Conservation (phyloP, 2,797 vertebrate species). For the Notoglanidium macrostoma region DNA sequence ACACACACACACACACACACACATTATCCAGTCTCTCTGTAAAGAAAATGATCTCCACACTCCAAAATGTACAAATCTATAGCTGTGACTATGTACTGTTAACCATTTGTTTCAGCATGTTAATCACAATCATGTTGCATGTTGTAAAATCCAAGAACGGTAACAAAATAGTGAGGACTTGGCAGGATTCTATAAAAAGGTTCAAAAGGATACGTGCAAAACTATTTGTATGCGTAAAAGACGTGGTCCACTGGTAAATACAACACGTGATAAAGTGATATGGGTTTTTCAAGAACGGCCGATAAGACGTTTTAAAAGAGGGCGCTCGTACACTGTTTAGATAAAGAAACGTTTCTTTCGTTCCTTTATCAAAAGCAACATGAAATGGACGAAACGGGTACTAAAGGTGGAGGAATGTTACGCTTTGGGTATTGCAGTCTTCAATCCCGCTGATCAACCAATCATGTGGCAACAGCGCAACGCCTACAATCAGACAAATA, state of each 20-base stretch:
- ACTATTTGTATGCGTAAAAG: not conserved
- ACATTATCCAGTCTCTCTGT: not conserved
- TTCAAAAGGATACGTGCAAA: not conserved
- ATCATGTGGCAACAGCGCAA: not conserved
- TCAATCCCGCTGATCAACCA: too few relatives aligned
- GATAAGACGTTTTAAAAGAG: not conserved
- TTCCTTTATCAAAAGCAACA: too few relatives aligned
- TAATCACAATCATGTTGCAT: not conserved
- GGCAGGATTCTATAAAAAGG: not conserved
- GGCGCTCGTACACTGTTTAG: not conserved
- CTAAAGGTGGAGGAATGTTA: not conserved
- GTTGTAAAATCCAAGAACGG: not conserved
- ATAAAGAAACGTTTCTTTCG: not conserved
- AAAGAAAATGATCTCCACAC: conserved; percentile 10
- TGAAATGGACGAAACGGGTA: not conserved
- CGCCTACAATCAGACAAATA: too few relatives aligned
- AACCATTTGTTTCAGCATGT: not conserved
- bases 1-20: conserved; percentile 17
- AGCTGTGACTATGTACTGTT: not conserved
- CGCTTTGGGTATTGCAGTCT: too few relatives aligned
- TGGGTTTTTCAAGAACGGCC: not conserved
- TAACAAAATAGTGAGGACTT: not conserved
- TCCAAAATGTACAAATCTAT: not conserved
- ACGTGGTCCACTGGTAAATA: not conserved
- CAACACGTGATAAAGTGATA: not conserved